Evolutionary conservation across 2,888 invertebrate species (phyloP).

Genomic region (Proisotoma minuta): DNA sequence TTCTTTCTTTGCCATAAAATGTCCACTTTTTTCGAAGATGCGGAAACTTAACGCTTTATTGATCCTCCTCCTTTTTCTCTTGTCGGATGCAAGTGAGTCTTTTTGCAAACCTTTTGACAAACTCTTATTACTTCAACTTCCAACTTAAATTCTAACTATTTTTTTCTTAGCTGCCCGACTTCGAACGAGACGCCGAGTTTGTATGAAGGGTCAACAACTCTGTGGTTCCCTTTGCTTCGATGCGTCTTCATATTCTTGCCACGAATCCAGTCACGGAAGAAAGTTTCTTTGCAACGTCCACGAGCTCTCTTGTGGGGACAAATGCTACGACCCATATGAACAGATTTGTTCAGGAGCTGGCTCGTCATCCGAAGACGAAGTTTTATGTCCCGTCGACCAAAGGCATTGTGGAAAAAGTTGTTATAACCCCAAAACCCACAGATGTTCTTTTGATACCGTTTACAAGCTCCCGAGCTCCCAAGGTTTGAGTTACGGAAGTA

Average conservation of each 20-base stretch:
- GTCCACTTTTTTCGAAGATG: no score
- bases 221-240: conserved; percentile 6
- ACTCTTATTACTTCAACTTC: no score
- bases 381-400: not conserved
- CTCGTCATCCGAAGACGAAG: not conserved
- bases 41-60: no score
- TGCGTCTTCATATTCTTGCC: conserved; percentile 1
- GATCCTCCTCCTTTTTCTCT: no score
- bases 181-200: not conserved
- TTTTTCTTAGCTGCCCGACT: no score
- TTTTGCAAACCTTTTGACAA: no score
- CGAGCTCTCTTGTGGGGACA: conserved; percentile 7
- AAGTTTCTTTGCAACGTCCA: not conserved
- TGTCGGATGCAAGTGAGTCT: no score
- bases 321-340: conserved; percentile 9
- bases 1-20: no score
- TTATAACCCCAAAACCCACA: not conserved
- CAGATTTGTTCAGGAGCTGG: conserved; percentile 1
- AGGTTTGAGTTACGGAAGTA: no score
- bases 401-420: not conserved
- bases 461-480: no score
- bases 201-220: not conserved
- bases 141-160: no score
- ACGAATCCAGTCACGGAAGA: not conserved
- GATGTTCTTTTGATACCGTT: not conserved